These are phyloP conservation scores for Diabrotica virgifera DNA, from an alignment of 1,140 invertebrate genomes.

Conservation along the genomic window DNA sequence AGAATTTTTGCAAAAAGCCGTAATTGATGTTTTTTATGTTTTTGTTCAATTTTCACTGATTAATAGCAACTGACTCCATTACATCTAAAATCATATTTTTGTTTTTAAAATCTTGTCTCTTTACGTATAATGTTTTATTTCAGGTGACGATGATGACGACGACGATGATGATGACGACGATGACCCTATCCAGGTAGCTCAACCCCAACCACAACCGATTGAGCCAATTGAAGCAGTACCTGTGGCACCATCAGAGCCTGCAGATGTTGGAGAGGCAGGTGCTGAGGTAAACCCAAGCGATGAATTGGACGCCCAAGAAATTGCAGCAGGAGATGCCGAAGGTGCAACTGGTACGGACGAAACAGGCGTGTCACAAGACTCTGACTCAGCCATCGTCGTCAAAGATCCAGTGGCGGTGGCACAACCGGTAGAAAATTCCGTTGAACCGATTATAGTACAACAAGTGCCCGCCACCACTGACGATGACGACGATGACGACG, in stretches of 20 bases:
- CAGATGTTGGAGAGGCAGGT: slow-evolving; percentile 46
- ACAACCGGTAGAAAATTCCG: slow-evolving; percentile 43
- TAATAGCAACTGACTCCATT: too few relatives aligned
- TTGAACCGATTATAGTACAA: slow-evolving; percentile 39
- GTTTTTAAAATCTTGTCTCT: neutral
- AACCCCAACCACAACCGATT: slow-evolving; percentile 52
- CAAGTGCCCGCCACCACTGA: slow-evolving; percentile 39
- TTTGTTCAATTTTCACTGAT: too few relatives aligned
- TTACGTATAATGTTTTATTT: slow-evolving; percentile 1
- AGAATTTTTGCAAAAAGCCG: too few relatives aligned
- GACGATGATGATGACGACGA: slow-evolving; percentile 73
- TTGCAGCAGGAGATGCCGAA: slow-evolving; percentile 49
- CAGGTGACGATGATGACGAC: slow-evolving; percentile 51
- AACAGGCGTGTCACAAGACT: slow-evolving; percentile 23
- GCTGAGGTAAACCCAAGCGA: slow-evolving; percentile 48
- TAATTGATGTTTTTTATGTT: too few relatives aligned
- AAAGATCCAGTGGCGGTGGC: slow-evolving; percentile 41
- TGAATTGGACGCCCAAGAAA: slow-evolving; percentile 42
- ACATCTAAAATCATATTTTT: too few relatives aligned
- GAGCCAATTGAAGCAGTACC: slow-evolving; percentile 51
- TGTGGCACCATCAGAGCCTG: slow-evolving; percentile 46
- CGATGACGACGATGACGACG: slow-evolving; percentile 55
- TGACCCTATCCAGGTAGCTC: slow-evolving; percentile 49
- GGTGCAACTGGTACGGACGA: slow-evolving; percentile 38
- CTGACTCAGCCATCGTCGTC: slow-evolving; percentile 41